Evolutionary conservation across 1,140 invertebrate species (phyloP).

Genomic region (Halictus rubicundus): DNA sequence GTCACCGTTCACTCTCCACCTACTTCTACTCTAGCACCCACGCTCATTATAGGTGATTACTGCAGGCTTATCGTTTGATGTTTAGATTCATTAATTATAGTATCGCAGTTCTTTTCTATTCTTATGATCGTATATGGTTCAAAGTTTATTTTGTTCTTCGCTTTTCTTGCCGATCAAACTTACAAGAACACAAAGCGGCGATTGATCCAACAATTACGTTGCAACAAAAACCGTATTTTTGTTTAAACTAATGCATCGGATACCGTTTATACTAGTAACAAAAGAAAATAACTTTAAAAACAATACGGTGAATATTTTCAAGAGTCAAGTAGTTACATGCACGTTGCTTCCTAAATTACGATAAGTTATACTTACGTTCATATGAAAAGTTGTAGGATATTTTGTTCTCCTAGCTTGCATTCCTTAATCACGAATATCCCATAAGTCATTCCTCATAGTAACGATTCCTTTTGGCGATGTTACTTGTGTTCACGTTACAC

Average conservation of each 20-base stretch:
- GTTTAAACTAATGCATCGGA: neutral
- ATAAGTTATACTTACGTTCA: neutral
- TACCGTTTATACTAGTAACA: neutral
- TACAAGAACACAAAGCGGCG: neutral
- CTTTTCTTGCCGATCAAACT: slow-evolving; percentile 10
- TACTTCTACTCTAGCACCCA: slow-evolving; percentile 82
- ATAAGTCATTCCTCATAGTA: slow-evolving; percentile 4
- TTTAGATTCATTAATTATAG: slow-evolving; percentile 57
- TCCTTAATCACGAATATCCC: neutral
- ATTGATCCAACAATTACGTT: neutral
- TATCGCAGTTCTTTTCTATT: neutral
- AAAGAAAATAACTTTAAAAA: no score
- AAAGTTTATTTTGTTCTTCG: neutral
- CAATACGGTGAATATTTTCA: neutral
- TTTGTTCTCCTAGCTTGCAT: neutral
- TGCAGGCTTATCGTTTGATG: slow-evolving; percentile 72
- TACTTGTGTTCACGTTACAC: neutral
- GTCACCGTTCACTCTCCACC: slow-evolving; percentile 82
- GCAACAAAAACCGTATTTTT: neutral
- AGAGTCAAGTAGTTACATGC: neutral
- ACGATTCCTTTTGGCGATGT: neutral
- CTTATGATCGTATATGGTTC: neutral
- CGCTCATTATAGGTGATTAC: slow-evolving; percentile 81
- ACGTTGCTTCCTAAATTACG: neutral
- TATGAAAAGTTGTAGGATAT: neutral